Evolutionary conservation across 2,113 vertebrate genomes (phyloP).

Genomic region (Crocuta crocuta): DNA sequence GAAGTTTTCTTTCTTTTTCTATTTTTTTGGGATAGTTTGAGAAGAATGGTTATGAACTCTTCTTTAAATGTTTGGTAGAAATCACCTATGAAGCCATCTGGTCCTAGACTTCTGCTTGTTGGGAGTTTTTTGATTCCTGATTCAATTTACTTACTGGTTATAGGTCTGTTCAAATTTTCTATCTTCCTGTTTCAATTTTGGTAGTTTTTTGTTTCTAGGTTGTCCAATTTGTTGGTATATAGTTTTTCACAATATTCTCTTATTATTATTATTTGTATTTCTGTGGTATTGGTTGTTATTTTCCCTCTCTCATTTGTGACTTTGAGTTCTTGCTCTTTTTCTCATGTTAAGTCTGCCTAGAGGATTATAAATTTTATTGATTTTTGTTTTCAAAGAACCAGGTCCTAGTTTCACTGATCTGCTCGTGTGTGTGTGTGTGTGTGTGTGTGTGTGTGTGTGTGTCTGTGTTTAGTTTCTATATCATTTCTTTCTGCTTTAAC

Average conservation of each 20-base stretch:
- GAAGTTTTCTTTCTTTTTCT: neutral
- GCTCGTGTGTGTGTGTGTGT: neutral
- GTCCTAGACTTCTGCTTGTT: neutral
- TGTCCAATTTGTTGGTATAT: neutral
- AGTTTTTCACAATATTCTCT: neutral
- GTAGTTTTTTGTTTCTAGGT: neutral
- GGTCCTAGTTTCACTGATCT: neutral
- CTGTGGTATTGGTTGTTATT: neutral
- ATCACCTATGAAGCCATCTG: neutral
- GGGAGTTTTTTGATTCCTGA: neutral
- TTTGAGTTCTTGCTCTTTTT: neutral
- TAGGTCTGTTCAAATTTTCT: neutral
- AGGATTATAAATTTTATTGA: neutral
- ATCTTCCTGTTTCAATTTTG: neutral
- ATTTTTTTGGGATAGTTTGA: neutral
- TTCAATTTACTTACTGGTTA: neutral
- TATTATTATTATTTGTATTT: neutral
- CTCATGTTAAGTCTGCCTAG: neutral
- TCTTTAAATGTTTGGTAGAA: neutral
- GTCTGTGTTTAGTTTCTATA: neutral
- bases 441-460: too few species aligned
- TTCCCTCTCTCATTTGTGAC: neutral
- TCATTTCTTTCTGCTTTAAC: neutral
- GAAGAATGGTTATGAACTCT: neutral
- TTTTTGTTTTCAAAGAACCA: neutral